Conservation (phyloP, 2,888 invertebrate genomes). For the Belgica antarctica region DNA sequence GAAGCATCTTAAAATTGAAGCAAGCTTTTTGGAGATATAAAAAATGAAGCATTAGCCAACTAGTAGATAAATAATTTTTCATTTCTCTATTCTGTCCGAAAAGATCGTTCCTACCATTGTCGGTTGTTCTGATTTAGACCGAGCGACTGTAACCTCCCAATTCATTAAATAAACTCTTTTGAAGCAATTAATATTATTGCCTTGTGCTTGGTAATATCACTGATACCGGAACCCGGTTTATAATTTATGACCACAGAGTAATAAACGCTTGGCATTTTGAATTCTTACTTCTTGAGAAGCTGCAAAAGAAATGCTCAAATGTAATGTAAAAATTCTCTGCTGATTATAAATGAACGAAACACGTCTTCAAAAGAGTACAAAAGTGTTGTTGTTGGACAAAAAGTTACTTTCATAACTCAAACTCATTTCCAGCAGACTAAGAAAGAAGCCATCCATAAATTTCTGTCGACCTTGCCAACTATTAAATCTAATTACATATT, state of each 20-base stretch:
- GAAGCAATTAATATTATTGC: conserved; percentile 39
- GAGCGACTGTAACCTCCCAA: conserved; percentile 33
- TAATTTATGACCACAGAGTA: conserved; percentile 27
- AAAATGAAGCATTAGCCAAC: conserved; percentile 11
- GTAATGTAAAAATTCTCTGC: background rate
- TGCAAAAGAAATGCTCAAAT: conserved; percentile 5
- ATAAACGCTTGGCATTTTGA: conserved; percentile 7
- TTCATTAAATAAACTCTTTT: conserved; percentile 34
- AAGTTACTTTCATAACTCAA: background rate
- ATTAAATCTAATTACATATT: conserved; percentile 41
- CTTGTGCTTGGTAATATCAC: conserved; percentile 14
- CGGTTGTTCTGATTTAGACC: conserved; percentile 32
- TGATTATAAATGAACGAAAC: background rate
- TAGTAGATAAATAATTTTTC: conserved; percentile 32
- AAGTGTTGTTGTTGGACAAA: no score
- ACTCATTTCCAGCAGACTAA: background rate
- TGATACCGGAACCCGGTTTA: conserved; percentile 15
- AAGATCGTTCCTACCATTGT: conserved; percentile 13
- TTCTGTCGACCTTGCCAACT: conserved; percentile 41
- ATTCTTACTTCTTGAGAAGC: background rate
- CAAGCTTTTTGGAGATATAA: conserved; percentile 34
- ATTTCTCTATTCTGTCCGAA: background rate
- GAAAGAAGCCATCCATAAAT: conserved; percentile 7
- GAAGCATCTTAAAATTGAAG: background rate
- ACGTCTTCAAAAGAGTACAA: no score